Evolutionary conservation across 2,113 vertebrate genomes (phyloP).

Genomic region (Ivindomyrus marchei): DNA sequence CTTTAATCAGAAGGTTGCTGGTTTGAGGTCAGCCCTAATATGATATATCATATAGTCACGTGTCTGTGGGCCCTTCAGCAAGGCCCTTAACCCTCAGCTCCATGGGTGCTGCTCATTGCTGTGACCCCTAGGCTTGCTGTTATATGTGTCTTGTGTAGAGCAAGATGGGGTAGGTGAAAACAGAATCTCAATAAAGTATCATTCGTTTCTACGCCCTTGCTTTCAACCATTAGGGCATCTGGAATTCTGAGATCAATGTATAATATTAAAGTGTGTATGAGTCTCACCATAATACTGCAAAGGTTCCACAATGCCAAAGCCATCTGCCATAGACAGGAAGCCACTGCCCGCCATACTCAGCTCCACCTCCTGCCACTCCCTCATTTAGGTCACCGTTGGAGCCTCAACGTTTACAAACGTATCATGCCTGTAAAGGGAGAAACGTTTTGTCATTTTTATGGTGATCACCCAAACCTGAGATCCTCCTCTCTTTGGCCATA

Average conservation of each 20-base stretch:
- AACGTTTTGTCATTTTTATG: background rate
- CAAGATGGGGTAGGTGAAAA: background rate
- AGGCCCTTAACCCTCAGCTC: background rate
- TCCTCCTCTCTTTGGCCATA: background rate
- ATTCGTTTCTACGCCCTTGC: background rate
- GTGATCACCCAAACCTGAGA: background rate
- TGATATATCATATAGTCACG: background rate
- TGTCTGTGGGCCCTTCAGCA: background rate
- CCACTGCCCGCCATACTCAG: slow-evolving; percentile 72
- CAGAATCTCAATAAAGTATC: background rate
- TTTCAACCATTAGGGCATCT: background rate
- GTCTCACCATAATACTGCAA: slow-evolving; percentile 79
- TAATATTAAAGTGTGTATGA: slow-evolving; percentile 6
- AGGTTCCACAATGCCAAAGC: slow-evolving; percentile 69
- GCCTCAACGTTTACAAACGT: slow-evolving; percentile 13
- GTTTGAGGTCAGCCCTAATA: background rate
- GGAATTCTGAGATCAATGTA: background rate
- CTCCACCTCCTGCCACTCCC: slow-evolving; percentile 67
- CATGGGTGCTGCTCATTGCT: background rate
- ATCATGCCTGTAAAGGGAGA: slow-evolving; percentile 22
- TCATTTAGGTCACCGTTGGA: slow-evolving; percentile 60
- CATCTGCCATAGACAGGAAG: slow-evolving; percentile 70
- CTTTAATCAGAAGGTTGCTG: background rate
- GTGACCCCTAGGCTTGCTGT: background rate
- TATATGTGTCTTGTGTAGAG: background rate